These are phyloP conservation scores for Crotophaga sulcirostris DNA, from an alignment of 2,113 vertebrate genomes.

Conservation along the genomic window DNA sequence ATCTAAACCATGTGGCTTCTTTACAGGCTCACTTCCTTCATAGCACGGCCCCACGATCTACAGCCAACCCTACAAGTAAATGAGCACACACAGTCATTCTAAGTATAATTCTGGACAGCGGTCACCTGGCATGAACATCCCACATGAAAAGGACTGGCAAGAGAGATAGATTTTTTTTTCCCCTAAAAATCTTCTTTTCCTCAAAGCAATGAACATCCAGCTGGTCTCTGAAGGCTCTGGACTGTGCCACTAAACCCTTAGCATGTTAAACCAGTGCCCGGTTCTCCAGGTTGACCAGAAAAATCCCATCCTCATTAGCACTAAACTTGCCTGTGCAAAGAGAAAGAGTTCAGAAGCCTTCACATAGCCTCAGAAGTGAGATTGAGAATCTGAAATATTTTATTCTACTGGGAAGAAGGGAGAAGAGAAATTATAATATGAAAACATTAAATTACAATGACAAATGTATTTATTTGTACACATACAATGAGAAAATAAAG, in stretches of 20 bases:
- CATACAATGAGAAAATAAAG: not conserved
- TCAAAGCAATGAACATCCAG: not conserved
- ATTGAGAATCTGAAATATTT: not conserved
- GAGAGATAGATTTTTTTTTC: not conserved
- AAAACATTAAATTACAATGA: not conserved
- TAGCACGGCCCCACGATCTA: not conserved
- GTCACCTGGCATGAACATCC: not conserved
- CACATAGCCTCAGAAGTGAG: not conserved
- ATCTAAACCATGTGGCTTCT: not conserved
- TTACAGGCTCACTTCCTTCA: not conserved
- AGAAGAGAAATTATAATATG: not conserved
- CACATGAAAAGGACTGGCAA: not conserved
- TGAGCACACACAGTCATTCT: not conserved
- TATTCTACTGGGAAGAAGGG: not conserved
- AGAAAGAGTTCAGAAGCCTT: not conserved
- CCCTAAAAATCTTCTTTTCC: not conserved
- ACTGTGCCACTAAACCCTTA: not conserved
- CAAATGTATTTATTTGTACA: not conserved
- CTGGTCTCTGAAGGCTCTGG: not conserved
- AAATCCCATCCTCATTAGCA: not conserved
- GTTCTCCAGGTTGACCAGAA: not conserved
- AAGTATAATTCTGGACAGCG: not conserved
- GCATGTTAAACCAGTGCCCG: not conserved
- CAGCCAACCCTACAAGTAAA: not conserved
- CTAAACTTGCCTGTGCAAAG: not conserved